Evolutionary conservation across 2,888 invertebrate genomes (phyloP), one percentile per base, ranked within the genome.

Genomic region (Petrolisthes cinctipes): DNA sequence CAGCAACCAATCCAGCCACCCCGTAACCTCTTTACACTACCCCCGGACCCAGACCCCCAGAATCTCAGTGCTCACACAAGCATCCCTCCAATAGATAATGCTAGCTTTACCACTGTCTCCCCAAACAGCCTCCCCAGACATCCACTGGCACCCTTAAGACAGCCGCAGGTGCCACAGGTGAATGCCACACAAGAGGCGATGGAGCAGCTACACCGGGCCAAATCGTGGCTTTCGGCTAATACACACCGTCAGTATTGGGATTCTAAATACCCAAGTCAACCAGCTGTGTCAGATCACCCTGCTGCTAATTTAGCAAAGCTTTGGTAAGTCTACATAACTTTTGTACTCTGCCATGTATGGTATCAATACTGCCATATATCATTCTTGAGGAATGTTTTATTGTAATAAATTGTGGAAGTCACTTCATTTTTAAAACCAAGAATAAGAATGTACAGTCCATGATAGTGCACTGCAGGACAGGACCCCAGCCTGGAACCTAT

Each of bases 221-320:
- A 83, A 73, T 80, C 86, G 3, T 87, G 86, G 86, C 11, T 87
- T 68, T 83, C 86, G 2, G 83, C 71, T 0, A 80, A 87, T 17
- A 87, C 79, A 14, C 86, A 87, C 57, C 7, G 79, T 7, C 86
- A 78, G 61, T 87, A 87, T 37, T 87, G 86, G 86, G 80, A 73
- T 54, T 17, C 83, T 5, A 79, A 73, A 14, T 53, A 53, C n/a
- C 80, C 80, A 20, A 83, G 83, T 6, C 61, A 78, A 20, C n/a
- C 9, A 14, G 73, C 83, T 14, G 1, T 57, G 4, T 87, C 86
- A 9, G n/a, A 73, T 20, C 86, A 83, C 23, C 86, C 86, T 14
- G 51, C 56, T n/a, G 86, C 86, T 14, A 83, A 68, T 75, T 79
- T 87, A 2, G 61, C 80, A 54, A 87, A 73, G 37, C 23, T 80